These are phyloP conservation scores for Xiphophorus birchmanni DNA, from an alignment of 2,797 vertebrate species.

Conservation along the genomic window DNA sequence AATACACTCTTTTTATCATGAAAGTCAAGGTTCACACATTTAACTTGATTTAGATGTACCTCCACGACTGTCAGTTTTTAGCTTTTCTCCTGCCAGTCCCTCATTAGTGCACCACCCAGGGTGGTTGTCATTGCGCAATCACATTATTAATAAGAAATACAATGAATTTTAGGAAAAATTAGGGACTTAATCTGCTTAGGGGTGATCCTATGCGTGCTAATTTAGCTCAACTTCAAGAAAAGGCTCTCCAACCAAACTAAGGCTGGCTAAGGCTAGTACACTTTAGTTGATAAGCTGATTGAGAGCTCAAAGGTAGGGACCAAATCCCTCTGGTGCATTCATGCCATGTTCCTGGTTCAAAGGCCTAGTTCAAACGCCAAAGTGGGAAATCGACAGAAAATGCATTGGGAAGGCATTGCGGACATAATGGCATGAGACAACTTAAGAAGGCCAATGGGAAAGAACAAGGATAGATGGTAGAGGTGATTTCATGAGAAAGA, in stretches of 20 bases:
- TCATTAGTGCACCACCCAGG: constrained; percentile 69
- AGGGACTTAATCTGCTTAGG: constrained; percentile 79
- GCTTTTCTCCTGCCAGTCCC: constrained; percentile 31
- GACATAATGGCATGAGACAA: constrained; percentile 49
- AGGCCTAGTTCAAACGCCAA: constrained; percentile 79
- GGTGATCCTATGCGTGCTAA: constrained; percentile 82
- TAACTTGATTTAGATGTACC: constrained; percentile 51
- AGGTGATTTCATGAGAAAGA: constrained; percentile 30
- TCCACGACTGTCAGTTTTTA: constrained; percentile 55
- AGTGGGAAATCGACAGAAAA: constrained; percentile 35
- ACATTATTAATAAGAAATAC: constrained; percentile 85
- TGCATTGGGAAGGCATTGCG: constrained; percentile 30
- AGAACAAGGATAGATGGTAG: constrained; percentile 42
- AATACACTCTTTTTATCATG: constrained; percentile 47
- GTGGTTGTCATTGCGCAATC: constrained; percentile 71
- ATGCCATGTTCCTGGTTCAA: constrained; percentile 78
- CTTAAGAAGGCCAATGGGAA: constrained; percentile 57
- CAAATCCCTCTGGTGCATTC: constrained; percentile 82
- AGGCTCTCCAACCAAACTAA: constrained; percentile 71
- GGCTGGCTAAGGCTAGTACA: constrained; percentile 71
- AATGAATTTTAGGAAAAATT: constrained; percentile 81
- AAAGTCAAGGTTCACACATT: constrained; percentile 52
- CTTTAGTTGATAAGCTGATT: constrained; percentile 78
- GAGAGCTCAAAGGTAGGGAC: constrained; percentile 71
- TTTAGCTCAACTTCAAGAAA: constrained; percentile 84